These are phyloP conservation scores for Dicyrtomina minuta DNA, from an alignment of 2,888 invertebrate species.

Conservation along the genomic window DNA sequence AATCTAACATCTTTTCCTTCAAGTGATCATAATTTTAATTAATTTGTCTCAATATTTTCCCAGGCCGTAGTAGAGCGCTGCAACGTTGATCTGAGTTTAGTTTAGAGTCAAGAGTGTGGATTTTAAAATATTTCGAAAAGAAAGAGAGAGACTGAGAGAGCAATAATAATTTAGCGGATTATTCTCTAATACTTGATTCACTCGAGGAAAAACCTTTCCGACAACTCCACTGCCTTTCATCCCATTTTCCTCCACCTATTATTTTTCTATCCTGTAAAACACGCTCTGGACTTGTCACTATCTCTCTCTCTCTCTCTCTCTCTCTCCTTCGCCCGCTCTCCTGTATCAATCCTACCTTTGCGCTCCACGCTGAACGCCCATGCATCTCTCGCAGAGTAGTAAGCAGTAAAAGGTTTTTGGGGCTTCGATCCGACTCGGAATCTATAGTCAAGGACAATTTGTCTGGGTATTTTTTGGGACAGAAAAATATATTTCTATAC, in stretches of 20 bases:
- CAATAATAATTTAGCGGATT: not conserved
- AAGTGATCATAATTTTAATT: too few species aligned
- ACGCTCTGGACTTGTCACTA: conserved; percentile 1
- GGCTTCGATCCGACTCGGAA: not conserved
- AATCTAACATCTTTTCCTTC: too few species aligned
- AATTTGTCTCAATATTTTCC: too few species aligned
- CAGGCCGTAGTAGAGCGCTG: too few species aligned
- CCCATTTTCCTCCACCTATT: conserved; percentile 1
- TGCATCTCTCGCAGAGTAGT: too few species aligned
- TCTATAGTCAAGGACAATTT: conserved; percentile 13
- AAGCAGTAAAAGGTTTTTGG: not conserved
- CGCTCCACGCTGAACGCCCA: not conserved
- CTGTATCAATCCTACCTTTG: not conserved
- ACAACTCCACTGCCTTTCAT: conserved; percentile 22
- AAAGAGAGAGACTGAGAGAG: too few species aligned
- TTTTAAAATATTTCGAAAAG: too few species aligned
- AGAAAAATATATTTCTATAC: conserved; percentile 46
- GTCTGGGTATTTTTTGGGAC: conserved; percentile 13
- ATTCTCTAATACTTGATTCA: not conserved
- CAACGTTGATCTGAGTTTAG: too few species aligned
- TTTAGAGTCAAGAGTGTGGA: too few species aligned
- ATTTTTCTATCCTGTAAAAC: too few species aligned
- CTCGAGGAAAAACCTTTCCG: conserved; percentile 8
- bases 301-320: conserved; percentile 10
- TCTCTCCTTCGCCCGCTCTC: conserved; percentile 1